Conservation (phyloP, 2,797 vertebrate species). For the Argyrosomus regius region DNA sequence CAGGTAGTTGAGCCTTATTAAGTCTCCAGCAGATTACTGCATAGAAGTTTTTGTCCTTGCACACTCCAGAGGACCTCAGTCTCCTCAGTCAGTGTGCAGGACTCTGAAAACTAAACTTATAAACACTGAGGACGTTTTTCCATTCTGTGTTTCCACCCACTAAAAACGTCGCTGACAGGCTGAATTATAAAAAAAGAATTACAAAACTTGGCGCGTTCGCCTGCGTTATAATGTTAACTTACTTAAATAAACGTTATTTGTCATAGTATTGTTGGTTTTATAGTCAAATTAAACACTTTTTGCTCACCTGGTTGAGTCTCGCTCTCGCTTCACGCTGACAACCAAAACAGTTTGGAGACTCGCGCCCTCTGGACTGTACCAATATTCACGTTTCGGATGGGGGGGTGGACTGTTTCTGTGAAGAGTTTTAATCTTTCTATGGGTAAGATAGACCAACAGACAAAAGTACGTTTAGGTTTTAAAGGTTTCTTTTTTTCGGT, state of each 20-base stretch:
- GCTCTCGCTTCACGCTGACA: background rate
- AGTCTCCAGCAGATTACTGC: too few species aligned
- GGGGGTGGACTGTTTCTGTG: fast-evolving
- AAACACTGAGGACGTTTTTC: background rate
- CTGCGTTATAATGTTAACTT: fast-evolving
- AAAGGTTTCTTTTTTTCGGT: too few species aligned
- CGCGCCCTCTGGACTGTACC: constrained; percentile 76
- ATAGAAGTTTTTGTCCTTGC: too few species aligned
- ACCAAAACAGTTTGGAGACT: constrained; percentile 39
- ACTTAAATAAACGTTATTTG: background rate
- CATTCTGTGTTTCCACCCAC: fast-evolving
- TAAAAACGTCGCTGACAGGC: background rate
- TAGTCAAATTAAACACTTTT: fast-evolving
- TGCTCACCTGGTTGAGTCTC: background rate
- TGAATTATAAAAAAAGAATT: background rate
- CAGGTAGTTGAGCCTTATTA: too few species aligned
- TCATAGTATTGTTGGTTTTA: background rate
- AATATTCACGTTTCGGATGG: constrained; percentile 19
- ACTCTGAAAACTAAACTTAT: background rate
- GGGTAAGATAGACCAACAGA: too few species aligned
- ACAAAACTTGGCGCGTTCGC: background rate
- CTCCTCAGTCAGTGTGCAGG: too few species aligned
- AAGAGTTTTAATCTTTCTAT: background rate
- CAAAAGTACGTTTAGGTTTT: too few species aligned
- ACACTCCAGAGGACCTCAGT: too few species aligned